These are phyloP conservation scores for Clarias platycephalus DNA, from an alignment of 2,797 vertebrate genomes.

Conservation along the genomic window DNA sequence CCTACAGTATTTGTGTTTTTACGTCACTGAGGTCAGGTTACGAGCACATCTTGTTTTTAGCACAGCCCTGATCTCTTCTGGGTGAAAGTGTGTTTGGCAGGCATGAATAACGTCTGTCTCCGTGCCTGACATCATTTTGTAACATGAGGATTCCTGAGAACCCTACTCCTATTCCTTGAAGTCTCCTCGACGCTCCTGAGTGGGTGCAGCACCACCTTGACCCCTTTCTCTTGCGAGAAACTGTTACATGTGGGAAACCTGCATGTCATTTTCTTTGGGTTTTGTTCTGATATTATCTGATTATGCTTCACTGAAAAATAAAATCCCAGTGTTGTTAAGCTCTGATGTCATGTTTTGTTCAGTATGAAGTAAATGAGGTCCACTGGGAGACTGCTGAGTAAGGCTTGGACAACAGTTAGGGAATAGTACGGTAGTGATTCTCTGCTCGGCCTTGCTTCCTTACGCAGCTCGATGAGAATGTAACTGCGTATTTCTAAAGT, in stretches of 20 bases:
- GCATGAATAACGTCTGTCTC: conserved; percentile 54
- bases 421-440: background rate
- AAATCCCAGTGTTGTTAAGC: background rate
- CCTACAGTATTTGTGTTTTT: conserved; percentile 27
- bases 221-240: background rate
- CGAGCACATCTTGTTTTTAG: conserved; percentile 55
- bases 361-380: conserved; percentile 10
- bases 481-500: background rate
- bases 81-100: conserved; percentile 58
- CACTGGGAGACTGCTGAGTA: conserved; percentile 30
- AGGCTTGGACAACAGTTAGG: background rate
- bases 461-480: background rate
- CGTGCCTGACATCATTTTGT: conserved; percentile 59
- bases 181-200: background rate
- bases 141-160: conserved; percentile 53
- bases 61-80: conserved; percentile 48
- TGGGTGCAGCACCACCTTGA: conserved; percentile 34
- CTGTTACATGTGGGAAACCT: background rate
- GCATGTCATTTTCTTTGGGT: conserved; percentile 5
- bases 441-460: background rate
- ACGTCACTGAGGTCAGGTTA: conserved; percentile 41
- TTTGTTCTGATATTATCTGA: background rate
- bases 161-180: conserved; percentile 22
- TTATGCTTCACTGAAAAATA: background rate
- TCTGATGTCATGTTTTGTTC: conserved; percentile 4